Conservation (phyloP, 2,797 vertebrate species). For the Gallirallus australis region DNA sequence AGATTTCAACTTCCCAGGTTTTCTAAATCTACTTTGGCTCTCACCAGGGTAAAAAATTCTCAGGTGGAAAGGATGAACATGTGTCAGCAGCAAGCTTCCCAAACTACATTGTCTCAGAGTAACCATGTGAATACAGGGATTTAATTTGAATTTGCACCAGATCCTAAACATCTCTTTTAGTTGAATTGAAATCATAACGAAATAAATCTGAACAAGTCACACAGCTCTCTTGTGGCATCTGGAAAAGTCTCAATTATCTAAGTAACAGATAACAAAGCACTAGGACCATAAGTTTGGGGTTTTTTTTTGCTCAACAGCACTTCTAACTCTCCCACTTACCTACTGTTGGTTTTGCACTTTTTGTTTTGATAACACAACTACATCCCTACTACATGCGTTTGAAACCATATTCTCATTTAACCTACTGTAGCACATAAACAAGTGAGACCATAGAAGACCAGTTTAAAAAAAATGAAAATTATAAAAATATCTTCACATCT, state of each 20-base stretch:
- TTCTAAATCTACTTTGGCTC: neutral
- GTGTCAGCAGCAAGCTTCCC: neutral
- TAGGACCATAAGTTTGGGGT: neutral
- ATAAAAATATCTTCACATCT: neutral
- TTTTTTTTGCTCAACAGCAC: neutral
- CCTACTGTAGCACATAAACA: neutral
- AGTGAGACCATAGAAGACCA: neutral
- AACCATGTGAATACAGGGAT: neutral
- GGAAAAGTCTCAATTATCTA: neutral
- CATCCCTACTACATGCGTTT: neutral
- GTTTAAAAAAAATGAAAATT: neutral
- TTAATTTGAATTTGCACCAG: neutral
- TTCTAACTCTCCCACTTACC: neutral
- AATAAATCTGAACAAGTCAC: neutral
- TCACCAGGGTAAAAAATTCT: neutral
- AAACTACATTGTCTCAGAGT: neutral
- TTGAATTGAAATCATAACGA: neutral
- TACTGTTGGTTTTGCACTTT: neutral
- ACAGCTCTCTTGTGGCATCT: neutral
- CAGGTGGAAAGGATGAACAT: neutral
- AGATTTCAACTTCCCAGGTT: neutral
- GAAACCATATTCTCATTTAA: neutral
- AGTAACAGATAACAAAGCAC: neutral
- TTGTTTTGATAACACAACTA: neutral
- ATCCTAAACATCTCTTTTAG: neutral